A percentile compares a stretch with the other conserved stretches of the same genome.
Conservation (phyloP, 1,140 invertebrate genomes). For the Venturia canescens region DNA sequence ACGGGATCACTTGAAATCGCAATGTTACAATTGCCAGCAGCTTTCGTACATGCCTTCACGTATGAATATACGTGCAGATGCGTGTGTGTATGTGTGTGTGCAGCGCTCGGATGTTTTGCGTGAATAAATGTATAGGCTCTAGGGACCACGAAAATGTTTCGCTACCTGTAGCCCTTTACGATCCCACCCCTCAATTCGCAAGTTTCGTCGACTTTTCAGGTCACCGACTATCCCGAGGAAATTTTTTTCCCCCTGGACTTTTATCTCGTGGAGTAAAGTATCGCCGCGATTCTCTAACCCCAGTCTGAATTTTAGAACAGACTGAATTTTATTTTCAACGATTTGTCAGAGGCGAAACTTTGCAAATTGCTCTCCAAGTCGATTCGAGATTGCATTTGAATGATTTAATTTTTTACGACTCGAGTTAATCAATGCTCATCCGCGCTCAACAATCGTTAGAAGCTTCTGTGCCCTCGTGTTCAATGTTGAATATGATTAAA, state of each 20-base stretch:
- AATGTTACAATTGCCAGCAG: too few species aligned
- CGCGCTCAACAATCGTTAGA: neutral
- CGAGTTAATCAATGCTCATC: neutral
- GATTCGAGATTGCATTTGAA: too few species aligned
- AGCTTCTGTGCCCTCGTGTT: neutral
- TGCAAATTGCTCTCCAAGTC: neutral
- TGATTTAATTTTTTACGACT: neutral
- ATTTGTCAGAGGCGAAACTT: neutral
- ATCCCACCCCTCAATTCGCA: conserved; percentile 7
- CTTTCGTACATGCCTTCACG: too few species aligned
- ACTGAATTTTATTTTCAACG: neutral
- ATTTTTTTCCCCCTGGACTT: neutral
- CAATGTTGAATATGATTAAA: neutral
- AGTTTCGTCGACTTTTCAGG: neutral
- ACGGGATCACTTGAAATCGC: too few species aligned
- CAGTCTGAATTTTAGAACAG: neutral
- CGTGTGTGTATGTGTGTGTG: neutral
- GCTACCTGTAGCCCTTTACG: neutral
- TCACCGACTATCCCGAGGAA: neutral
- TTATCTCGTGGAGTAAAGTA: neutral
- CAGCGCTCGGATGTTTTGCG: too few species aligned
- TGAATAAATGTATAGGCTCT: neutral
- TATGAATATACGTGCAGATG: neutral
- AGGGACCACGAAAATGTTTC: conserved; percentile 8
- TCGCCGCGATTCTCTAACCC: neutral